Base-by-base conservation (phyloP, 2,797 vertebrate genomes). In the Orestias chungarensis region DNA sequence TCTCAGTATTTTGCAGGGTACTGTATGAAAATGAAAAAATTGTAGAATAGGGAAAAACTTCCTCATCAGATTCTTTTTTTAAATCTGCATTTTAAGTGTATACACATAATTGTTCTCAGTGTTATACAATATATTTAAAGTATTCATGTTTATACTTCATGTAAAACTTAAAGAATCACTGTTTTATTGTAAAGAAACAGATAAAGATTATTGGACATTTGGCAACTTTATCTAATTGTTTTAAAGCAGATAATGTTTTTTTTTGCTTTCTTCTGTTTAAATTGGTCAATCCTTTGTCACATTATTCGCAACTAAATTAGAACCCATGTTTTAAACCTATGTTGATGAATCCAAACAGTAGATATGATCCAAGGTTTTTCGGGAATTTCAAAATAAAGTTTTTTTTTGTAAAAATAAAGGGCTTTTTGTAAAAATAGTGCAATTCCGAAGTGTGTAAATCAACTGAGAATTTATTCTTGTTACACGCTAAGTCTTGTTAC, bases 1-100 rank as follows among this genome's bases (percentile, higher is more conserved):
- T 1, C n/a, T n/a, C 96, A 0, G 97, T 97, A 69, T 99, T 97
- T 94, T 99, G 97, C 81, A 99, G 89, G 72, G 99, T 94, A 81
- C 98, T 98, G 92, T 46, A 12, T 75, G 55, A 64, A 12, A n/a
- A 23, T 31, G 15, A 18, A 25, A 65, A 25, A 52, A 27, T 29
- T 14, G 27, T 7, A 18, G 52, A 18, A 7, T n/a, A n/a, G n/a
- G n/a, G n/a, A 33, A 33, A 59, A 55, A 15, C 25, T 2, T 14
- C 43, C 44, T 18, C 52, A 29, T 54, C 52, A 55, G 15, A 12
- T 15, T 31, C 14, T 27, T 27, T 50, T 27, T 50, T 25, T 25
- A 27, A 52, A 55, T 3, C 54, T 57, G 23, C 31, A 9, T 2
- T 38, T 38, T 61, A 5, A 23, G 8, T 23, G 18, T n/a, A n/a